Evolutionary conservation across 2,888 invertebrate species (phyloP).

Genomic region (Holacanthella duospinosa): DNA sequence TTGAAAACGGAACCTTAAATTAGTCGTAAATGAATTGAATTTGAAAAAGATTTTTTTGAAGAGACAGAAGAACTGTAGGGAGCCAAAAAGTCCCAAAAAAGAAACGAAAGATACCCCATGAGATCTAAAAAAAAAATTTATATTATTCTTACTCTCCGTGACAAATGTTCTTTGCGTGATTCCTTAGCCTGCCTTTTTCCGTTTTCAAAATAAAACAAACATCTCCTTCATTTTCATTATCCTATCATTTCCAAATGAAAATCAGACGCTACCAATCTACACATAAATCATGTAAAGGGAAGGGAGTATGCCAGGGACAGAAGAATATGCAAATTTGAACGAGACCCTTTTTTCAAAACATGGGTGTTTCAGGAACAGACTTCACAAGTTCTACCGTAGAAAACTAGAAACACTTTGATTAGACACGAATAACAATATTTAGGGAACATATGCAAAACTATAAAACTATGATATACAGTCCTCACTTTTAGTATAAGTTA

Average conservation of each 20-base stretch:
- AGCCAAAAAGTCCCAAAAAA: constrained; percentile 16
- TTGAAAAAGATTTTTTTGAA: no score
- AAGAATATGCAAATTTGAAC: background rate
- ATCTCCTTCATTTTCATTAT: background rate
- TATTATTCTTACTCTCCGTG: no score
- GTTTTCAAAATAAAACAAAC: background rate
- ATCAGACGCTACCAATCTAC: background rate
- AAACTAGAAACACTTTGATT: no score
- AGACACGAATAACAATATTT: no score
- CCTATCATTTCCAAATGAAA: background rate
- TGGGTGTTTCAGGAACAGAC: background rate
- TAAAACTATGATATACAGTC: no score
- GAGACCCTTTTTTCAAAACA: no score
- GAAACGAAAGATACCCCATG: constrained; percentile 21
- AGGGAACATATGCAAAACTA: no score
- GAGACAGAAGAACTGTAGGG: constrained; percentile 26
- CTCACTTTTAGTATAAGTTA: no score
- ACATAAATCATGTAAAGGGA: background rate
- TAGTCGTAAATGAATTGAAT: no score
- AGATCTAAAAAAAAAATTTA: no score
- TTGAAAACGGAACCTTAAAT: no score
- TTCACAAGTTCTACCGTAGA: no score
- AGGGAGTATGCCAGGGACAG: background rate
- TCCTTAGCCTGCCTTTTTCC: constrained; percentile 5
- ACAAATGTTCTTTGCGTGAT: constrained; percentile 31